Evolutionary conservation across 2,797 vertebrate species (phyloP).

Genomic region (Neosilurus hyrtlii): DNA sequence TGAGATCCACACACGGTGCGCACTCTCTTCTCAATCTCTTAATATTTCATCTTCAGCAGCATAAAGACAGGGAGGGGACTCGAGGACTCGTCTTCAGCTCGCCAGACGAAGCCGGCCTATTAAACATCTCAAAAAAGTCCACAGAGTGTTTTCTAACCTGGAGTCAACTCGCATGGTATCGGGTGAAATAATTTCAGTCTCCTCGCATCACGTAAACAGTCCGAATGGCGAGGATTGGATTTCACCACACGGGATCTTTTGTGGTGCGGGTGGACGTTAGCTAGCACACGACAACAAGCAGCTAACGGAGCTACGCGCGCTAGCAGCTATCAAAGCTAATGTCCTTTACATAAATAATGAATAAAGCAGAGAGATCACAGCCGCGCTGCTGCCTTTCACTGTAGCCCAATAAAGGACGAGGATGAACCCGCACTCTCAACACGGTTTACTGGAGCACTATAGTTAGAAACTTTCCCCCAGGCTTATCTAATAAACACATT

Average conservation of each 20-base stretch:
- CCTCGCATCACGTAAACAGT: background rate
- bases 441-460: no score
- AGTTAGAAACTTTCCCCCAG: background rate
- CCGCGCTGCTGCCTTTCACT: background rate
- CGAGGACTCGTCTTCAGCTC: background rate
- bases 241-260: conserved; percentile 6
- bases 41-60: no score
- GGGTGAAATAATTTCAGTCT: background rate
- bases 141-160: background rate
- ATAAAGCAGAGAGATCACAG: background rate
- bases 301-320: background rate
- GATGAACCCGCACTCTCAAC: no score
- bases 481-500: background rate
- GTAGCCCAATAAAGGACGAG: background rate
- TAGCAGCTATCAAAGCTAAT: conserved; percentile 15
- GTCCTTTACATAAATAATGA: conserved; percentile 38
- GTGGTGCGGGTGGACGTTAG: conserved; percentile 1
- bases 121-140: background rate
- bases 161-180: background rate
- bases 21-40: no score
- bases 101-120: background rate
- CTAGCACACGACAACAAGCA: background rate
- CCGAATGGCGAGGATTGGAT: background rate
- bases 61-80: background rate
- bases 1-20: no score